A percentile compares a stretch with the other conserved stretches of the same genome.
Conservation (phyloP, 2,113 vertebrate genomes). For the Cathartes aura region DNA sequence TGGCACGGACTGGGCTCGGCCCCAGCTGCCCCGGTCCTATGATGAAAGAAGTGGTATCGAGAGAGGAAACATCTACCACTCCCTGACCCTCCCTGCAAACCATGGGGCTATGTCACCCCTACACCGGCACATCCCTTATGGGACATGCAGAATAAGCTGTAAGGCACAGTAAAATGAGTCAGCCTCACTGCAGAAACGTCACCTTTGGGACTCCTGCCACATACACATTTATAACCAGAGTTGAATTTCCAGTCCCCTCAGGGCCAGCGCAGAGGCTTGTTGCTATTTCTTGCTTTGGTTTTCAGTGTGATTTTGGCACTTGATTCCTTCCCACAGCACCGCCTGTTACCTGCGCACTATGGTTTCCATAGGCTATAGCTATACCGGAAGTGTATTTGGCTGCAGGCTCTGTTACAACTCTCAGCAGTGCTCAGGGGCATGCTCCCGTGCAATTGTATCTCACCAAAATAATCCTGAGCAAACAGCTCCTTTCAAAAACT, state of each 20-base stretch:
- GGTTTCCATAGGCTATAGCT: not conserved
- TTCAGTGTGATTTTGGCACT: not conserved
- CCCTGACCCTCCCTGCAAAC: not conserved
- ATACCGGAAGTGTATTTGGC: not conserved
- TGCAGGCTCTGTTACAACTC: not conserved
- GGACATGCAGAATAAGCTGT: not conserved
- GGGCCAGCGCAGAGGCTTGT: not conserved
- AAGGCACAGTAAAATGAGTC: not conserved
- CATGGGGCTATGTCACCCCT: not conserved
- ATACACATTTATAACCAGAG: not conserved
- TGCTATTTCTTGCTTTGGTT: conserved; percentile 19
- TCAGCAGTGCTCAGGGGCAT: not conserved
- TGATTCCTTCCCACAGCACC: not conserved
- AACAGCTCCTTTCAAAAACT: conserved; percentile 23
- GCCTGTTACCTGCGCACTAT: not conserved
- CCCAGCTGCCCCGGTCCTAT: not conserved
- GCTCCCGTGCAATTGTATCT: not conserved
- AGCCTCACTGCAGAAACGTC: not conserved
- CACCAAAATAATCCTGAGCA: not conserved
- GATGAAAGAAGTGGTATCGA: not conserved
- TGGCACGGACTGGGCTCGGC: accelerated
- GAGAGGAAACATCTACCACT: not conserved
- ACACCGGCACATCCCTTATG: not conserved
- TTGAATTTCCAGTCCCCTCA: not conserved
- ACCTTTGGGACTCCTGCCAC: conserved; percentile 27